These are phyloP conservation scores for Huso huso DNA, from an alignment of 2,797 vertebrate species.

Conservation along the genomic window DNA sequence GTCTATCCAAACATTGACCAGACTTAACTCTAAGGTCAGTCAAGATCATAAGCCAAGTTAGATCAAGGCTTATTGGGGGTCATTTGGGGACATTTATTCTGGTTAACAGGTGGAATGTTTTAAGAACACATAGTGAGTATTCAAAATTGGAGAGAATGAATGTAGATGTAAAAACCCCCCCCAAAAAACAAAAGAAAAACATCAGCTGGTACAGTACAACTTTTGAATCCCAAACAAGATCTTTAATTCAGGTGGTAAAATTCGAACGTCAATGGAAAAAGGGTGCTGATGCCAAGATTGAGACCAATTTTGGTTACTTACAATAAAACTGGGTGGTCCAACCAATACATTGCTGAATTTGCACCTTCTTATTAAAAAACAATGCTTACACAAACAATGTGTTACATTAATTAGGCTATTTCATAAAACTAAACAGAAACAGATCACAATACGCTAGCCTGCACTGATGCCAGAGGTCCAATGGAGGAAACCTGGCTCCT, in stretches of 20 bases:
- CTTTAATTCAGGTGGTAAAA: background rate
- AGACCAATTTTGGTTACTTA: background rate
- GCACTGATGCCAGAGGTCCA: conserved; percentile 25
- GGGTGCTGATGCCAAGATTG: conserved; percentile 7
- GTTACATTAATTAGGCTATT: conserved; percentile 37
- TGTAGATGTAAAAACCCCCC: too few relatives aligned
- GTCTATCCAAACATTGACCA: too few relatives aligned
- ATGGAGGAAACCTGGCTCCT: conserved; percentile 37
- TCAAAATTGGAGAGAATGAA: too few relatives aligned
- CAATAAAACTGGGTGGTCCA: conserved; percentile 20
- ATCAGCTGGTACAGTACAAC: too few relatives aligned
- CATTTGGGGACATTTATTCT: too few relatives aligned
- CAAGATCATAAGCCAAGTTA: too few relatives aligned
- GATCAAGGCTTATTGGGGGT: too few relatives aligned
- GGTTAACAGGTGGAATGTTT: too few relatives aligned
- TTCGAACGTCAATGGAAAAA: conserved; percentile 8
- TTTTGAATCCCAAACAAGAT: too few relatives aligned
- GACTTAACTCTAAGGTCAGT: too few relatives aligned
- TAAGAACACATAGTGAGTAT: too few relatives aligned
- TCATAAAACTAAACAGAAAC: conserved; percentile 42
- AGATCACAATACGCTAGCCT: conserved; percentile 31
- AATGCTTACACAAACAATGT: conserved; percentile 27
- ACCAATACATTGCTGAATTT: conserved; percentile 41
- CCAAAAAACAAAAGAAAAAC: too few relatives aligned
- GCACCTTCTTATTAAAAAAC: conserved; percentile 38